A percentile compares a stretch with the other conserved stretches of the same genome.
Evolutionary conservation across 2,888 invertebrate species (phyloP).

Genomic region (Beris morrisii): DNA sequence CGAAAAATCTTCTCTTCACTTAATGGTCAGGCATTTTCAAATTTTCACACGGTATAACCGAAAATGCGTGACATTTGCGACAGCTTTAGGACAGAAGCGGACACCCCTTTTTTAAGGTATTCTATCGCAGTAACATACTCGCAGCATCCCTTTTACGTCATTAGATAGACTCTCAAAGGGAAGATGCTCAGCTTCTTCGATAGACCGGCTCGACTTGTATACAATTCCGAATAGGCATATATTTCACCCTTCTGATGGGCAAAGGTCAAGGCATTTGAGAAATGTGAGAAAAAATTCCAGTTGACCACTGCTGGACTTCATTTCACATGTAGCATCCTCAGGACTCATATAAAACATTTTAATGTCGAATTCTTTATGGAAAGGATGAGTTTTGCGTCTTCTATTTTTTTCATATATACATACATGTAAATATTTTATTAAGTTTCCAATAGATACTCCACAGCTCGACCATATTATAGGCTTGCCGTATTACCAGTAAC

Average conservation of each 20-base stretch:
- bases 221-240: neutral
- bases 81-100: too few species aligned
- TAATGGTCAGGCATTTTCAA: too few species aligned
- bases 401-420: too few species aligned
- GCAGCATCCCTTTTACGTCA: conserved; percentile 8
- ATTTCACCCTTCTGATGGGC: conserved; percentile 8
- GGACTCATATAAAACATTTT: too few species aligned
- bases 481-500: conserved; percentile 19
- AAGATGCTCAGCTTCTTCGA: conserved; percentile 28
- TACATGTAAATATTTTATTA: too few species aligned
- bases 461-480: too few species aligned
- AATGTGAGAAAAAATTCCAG: conserved; percentile 33
- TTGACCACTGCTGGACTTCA: conserved; percentile 8
- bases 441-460: too few species aligned
- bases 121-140: neutral
- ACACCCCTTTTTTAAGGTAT: neutral
- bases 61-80: too few species aligned
- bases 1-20: conserved; percentile 12
- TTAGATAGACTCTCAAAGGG: neutral
- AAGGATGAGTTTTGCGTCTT: too few species aligned
- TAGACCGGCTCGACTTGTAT: neutral
- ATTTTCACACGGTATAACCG: too few species aligned
- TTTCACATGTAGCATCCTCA: neutral
- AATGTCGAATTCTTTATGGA: too few species aligned
- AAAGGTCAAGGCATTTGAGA: conserved; percentile 34